Evolutionary conservation across 1,140 invertebrate genomes (phyloP), one percentile per base, ranked within the genome.

Genomic region (Papilio polytes): DNA sequence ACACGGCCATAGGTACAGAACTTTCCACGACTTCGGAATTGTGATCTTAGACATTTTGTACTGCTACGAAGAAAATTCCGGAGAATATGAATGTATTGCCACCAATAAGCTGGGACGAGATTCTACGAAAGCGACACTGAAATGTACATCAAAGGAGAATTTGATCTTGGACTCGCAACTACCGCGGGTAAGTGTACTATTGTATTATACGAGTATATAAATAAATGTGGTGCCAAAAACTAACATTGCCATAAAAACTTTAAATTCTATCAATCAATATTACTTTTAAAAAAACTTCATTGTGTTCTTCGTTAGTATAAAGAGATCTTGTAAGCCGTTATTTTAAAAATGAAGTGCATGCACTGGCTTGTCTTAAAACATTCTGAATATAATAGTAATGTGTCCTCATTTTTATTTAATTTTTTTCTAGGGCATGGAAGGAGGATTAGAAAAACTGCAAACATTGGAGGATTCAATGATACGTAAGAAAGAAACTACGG

Each of bases 1-100:
- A 0, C 97, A 98, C 92, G 98, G 98, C 36, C 98, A 99, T 95
- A 97, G 98, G 81, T 99, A 98, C 91, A 97, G 98, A 85, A 99
- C 98, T 72, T 98, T 99, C 97, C 98, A 99, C 91, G 99, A 99
- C 91, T 99, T 99, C 95, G 98, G 98, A 81, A 98, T 99, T 90
- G 99, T 99, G 46, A 98, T 99, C 86, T 96, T 99, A 81, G 99
- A 99, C 88, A 99, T 99, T 82, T 95, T 99, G 1, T 99, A 99
- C 91, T 99, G 98, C 86, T 99, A 99, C 90, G 98, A 98, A 94
- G 98, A 99, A 95, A 99, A 99, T 93, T 98, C 98, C 73, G 99
- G 99, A 46, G 96, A 97, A 22, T 99, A 98, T 88, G 98, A 99
- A 95, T 98, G 98, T 90, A 96, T 98, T 84, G 98, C 99, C 22